These are phyloP conservation scores for Meles meles DNA, from an alignment of 2,113 vertebrate genomes.

Conservation along the genomic window DNA sequence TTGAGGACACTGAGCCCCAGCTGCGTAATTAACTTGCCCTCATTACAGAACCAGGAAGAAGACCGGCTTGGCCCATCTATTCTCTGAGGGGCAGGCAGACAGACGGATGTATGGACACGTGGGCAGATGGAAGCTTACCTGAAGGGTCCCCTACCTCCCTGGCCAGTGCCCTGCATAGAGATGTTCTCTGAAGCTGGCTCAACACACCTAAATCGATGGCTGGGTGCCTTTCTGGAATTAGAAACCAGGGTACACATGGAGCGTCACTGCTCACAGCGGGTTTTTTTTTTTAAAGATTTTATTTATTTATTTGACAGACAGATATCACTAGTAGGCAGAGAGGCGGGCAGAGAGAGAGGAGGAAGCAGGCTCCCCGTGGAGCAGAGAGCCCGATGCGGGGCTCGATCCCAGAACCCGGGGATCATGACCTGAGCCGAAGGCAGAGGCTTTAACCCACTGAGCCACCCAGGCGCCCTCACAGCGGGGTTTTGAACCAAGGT, in stretches of 20 bases:
- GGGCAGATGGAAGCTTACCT: not conserved
- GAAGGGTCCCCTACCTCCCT: not conserved
- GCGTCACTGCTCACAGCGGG: not conserved
- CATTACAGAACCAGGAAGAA: not conserved
- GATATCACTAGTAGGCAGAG: too few relatives aligned
- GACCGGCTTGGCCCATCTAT: not conserved
- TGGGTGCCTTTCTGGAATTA: not conserved
- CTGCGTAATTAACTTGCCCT: not conserved
- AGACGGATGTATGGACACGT: not conserved
- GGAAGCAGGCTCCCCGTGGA: too few relatives aligned
- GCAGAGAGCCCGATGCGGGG: too few relatives aligned
- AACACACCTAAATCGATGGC: fast-evolving
- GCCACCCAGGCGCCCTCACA: too few relatives aligned
- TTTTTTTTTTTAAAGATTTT: too few relatives aligned
- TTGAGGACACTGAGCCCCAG: not conserved
- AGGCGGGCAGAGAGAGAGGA: too few relatives aligned
- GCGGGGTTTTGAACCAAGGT: not conserved
- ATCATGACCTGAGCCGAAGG: too few relatives aligned
- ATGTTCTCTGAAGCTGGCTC: not conserved
- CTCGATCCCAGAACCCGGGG: too few relatives aligned
- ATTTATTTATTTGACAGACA: too few relatives aligned
- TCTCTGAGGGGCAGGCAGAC: not conserved
- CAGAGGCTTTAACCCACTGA: too few relatives aligned
- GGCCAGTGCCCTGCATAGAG: not conserved
- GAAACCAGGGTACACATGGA: not conserved